phyloP scores from a whole-genome alignment of 1,140 invertebrate genomes.

The Drosophila miranda region DNA sequence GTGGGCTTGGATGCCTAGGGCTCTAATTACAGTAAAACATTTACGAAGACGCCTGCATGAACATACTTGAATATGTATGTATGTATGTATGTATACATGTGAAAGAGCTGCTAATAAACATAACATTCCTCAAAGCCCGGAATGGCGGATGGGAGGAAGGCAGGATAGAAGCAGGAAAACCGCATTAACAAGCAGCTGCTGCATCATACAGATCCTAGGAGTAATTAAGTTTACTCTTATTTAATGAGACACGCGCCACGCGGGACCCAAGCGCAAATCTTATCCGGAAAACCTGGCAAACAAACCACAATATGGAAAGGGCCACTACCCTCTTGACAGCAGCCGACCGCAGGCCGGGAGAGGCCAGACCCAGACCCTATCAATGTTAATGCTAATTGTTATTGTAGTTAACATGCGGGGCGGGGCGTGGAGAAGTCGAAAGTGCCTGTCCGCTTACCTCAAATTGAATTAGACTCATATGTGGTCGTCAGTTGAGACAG shows the following conservation, averaged over 20 bases:
- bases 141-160: background rate
- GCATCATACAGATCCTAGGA: conserved; percentile 40
- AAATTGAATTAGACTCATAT: conserved; percentile 67
- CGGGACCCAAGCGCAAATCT: conserved; percentile 40
- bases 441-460: conserved; percentile 59
- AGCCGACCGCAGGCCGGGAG: background rate
- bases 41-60: conserved; percentile 43
- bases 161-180: conserved; percentile 33
- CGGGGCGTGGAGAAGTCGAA: conserved; percentile 20
- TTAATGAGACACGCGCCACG: conserved; percentile 46
- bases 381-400: conserved; percentile 74
- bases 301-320: conserved; percentile 28
- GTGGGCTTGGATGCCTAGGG: conserved; percentile 20
- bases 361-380: conserved; percentile 9
- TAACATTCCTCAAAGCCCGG: conserved; percentile 15
- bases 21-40: conserved; percentile 67
- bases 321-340: conserved; percentile 6
- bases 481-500: conserved; percentile 55
- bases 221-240: conserved; percentile 66
- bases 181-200: conserved; percentile 54
- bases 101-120: conserved; percentile 47
- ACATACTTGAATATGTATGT: background rate
- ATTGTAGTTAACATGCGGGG: conserved; percentile 50
- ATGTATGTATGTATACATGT: background rate
- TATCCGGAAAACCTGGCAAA: conserved; percentile 43